Evolutionary conservation across 2,113 vertebrate genomes (phyloP), one percentile per base, ranked within the genome.

Genomic region (Oryzias melastigma): DNA sequence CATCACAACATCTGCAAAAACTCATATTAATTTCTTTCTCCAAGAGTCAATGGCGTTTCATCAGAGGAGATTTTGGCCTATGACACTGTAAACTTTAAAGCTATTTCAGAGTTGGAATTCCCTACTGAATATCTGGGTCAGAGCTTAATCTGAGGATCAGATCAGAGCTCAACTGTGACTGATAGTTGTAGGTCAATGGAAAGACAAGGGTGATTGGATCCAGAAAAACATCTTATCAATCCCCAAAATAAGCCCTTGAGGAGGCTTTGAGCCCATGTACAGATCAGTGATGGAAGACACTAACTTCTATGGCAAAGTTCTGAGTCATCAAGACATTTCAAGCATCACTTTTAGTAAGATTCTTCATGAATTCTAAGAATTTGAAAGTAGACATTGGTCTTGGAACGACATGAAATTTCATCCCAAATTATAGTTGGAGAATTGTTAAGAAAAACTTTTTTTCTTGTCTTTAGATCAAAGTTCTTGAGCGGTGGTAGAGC

Each of bases 111-210:
- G 27, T 13, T 42, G 24, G 43, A 65, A 52, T 24, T 27, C 46
- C 10, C 19, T 7, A 57, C 16, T 43, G 47, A 18, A 62, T 19
- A 44, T 44, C 22, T 66, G 52, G 58, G 22, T 20, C 16, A 43
- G 12, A 18, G 20, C 19, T 68, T 35, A 59, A 14, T 69, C 25
- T 55, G 29, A 46, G n/a, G 47, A 71, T 41, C 19, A 42, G 47
- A 71, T 41, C 19, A 29, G 56, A 69, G 65, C 48, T 58, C 18
- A 47, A 5, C 44, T 52, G 24, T 68, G 65, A 68, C 24, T 73
- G 62, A 57, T 46, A 46, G 65, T 68, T 29, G 59, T 59, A 65
- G 66, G 54, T 71, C 73, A 73, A 3, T 63, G 75, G 70, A 81
- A 79, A 77, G 51, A 61, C 46, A 15, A 29, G 59, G 42, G 58